phyloP scores from a whole-genome alignment of 2,888 invertebrate species.

The Saturnia japonica region DNA sequence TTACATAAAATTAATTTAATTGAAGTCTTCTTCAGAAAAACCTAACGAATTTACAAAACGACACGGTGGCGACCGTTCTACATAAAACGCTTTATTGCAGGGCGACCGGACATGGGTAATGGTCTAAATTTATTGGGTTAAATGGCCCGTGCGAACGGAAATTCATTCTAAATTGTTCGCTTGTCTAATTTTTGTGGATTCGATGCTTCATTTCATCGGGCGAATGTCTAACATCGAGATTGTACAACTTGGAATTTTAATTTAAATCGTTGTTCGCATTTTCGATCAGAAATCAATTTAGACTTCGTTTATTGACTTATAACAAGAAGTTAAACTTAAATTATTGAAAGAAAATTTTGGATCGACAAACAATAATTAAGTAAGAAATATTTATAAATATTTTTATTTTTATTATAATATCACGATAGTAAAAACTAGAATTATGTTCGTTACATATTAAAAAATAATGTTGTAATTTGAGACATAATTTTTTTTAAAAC shows the following conservation, averaged over 20 bases:
- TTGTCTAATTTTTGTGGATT: slow-evolving; percentile 75
- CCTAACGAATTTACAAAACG: slow-evolving; percentile 69
- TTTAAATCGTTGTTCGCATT: slow-evolving; percentile 39
- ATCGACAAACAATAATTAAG: background rate
- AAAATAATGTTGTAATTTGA: no score
- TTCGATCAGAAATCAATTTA: slow-evolving; percentile 33
- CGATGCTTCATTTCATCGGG: slow-evolving; percentile 62
- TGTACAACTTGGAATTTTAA: slow-evolving; percentile 37
- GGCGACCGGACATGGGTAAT: slow-evolving; percentile 73
- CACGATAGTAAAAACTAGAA: no score
- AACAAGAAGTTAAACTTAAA: background rate
- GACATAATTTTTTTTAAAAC: no score
- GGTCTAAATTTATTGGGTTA: slow-evolving; percentile 78
- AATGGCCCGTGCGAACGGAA: slow-evolving; percentile 70
- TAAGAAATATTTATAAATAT: background rate
- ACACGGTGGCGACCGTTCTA: slow-evolving; percentile 57
- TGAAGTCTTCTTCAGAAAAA: slow-evolving; percentile 66
- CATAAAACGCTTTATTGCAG: slow-evolving; percentile 68
- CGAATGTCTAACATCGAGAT: slow-evolving; percentile 49
- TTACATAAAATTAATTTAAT: slow-evolving; percentile 70
- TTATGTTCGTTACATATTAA: no score
- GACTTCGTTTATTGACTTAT: slow-evolving; percentile 18
- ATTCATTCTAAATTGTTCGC: slow-evolving; percentile 70
- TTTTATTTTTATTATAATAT: background rate
- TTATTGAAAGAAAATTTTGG: background rate